Conservation (phyloP, 2,113 vertebrate species). For the Lophochroa leadbeateri region DNA sequence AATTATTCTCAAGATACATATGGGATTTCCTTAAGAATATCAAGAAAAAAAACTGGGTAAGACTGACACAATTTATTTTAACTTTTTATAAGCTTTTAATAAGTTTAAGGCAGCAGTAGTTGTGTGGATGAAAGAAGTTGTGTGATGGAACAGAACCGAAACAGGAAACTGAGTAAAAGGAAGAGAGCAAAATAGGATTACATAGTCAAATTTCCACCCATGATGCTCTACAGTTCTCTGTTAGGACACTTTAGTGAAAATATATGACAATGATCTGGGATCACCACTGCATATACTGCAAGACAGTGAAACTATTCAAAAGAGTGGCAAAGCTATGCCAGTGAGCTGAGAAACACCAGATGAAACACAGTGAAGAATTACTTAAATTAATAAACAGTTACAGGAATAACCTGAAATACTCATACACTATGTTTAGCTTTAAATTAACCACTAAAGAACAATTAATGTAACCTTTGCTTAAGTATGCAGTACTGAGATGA, state of each 20-base stretch:
- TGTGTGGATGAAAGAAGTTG: background rate
- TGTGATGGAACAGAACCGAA: background rate
- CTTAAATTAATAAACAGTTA: slow-evolving; percentile 3
- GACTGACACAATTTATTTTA: background rate
- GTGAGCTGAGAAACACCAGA: slow-evolving; percentile 13
- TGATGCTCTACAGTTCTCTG: background rate
- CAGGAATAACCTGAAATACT: slow-evolving; percentile 11
- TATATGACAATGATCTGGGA: background rate
- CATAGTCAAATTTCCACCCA: background rate
- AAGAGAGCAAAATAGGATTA: background rate
- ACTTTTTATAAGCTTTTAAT: background rate
- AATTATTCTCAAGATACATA: background rate
- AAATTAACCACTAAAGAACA: background rate
- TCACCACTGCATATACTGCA: background rate
- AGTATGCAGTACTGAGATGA: background rate
- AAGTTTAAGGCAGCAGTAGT: background rate
- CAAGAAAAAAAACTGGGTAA: background rate
- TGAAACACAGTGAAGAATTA: background rate
- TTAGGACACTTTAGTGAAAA: background rate
- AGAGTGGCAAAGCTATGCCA: background rate
- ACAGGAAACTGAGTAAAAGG: background rate
- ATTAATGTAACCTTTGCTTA: background rate
- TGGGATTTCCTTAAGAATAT: background rate
- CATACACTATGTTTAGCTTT: background rate
- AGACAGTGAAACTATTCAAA: background rate